These are phyloP conservation scores for Pampusana beccarii DNA, from an alignment of 2,113 vertebrate genomes.

Conservation along the genomic window DNA sequence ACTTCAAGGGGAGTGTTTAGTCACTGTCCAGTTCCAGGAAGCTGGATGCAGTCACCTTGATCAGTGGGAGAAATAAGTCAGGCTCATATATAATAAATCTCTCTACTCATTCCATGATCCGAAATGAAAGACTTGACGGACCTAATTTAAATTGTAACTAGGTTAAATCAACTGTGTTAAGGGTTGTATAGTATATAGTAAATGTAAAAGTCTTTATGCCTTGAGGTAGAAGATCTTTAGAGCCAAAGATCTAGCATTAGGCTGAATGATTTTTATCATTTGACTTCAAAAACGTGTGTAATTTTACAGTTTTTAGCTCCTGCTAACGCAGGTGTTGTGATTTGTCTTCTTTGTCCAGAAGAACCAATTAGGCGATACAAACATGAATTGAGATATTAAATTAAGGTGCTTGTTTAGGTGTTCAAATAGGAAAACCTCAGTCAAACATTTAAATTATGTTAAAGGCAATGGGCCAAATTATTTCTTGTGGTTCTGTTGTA, in stretches of 20 bases:
- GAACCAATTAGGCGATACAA: background rate
- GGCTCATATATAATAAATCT: background rate
- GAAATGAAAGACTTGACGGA: background rate
- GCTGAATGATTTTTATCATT: background rate
- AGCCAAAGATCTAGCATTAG: background rate
- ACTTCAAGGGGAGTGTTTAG: background rate
- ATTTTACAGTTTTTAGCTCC: background rate
- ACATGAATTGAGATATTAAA: background rate
- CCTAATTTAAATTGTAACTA: background rate
- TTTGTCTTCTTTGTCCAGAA: background rate
- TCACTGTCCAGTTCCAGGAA: background rate
- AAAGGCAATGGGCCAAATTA: background rate
- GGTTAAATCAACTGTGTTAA: background rate
- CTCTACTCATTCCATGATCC: background rate
- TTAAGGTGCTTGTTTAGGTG: background rate
- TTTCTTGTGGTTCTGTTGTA: background rate
- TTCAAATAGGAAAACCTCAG: background rate
- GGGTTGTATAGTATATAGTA: background rate
- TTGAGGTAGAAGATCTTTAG: background rate
- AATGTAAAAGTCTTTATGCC: background rate
- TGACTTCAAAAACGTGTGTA: background rate
- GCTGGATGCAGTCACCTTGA: background rate
- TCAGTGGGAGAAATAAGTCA: background rate
- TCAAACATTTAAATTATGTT: background rate
- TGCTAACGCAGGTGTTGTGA: background rate